phyloP scores from a whole-genome alignment of 2,888 invertebrate species.

The Caenorhabditis sp. region DNA sequence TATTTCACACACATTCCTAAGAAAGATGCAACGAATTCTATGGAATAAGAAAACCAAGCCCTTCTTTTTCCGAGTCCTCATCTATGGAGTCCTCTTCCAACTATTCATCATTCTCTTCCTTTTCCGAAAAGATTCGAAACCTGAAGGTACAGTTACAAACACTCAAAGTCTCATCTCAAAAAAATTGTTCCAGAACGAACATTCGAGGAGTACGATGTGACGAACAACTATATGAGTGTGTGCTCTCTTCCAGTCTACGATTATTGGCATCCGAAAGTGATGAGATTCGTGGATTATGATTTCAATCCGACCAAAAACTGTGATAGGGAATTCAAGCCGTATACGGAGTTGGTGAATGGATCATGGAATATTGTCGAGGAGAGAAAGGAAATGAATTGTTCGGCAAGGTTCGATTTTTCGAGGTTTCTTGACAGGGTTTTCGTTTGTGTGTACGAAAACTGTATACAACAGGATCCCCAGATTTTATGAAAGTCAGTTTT shows the following conservation, averaged over 20 bases:
- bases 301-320: conserved; percentile 1
- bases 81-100: conserved; percentile 17
- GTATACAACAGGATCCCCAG: no score
- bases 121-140: not conserved
- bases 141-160: conserved; percentile 4
- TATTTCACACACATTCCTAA: no score
- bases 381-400: conserved; percentile 32
- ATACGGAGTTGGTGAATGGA: conserved; percentile 25
- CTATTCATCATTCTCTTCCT: conserved; percentile 6
- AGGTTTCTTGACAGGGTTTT: no score
- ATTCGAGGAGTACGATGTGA: conserved; percentile 18
- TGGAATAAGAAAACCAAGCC: conserved; percentile 3
- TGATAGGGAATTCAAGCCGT: conserved; percentile 22
- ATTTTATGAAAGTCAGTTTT: no score
- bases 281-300: conserved; percentile 24
- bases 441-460: no score
- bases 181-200: conserved; percentile 11
- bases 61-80: conserved; percentile 5
- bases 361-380: conserved; percentile 32
- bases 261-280: conserved; percentile 36
- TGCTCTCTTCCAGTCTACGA: conserved; percentile 50
- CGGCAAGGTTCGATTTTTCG: conserved; percentile 27
- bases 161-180: not conserved
- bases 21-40: not conserved
- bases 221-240: conserved; percentile 50